Base-by-base conservation (phyloP, 2,888 invertebrate genomes). In the Aphelenchoides bicaudatus region DNA sequence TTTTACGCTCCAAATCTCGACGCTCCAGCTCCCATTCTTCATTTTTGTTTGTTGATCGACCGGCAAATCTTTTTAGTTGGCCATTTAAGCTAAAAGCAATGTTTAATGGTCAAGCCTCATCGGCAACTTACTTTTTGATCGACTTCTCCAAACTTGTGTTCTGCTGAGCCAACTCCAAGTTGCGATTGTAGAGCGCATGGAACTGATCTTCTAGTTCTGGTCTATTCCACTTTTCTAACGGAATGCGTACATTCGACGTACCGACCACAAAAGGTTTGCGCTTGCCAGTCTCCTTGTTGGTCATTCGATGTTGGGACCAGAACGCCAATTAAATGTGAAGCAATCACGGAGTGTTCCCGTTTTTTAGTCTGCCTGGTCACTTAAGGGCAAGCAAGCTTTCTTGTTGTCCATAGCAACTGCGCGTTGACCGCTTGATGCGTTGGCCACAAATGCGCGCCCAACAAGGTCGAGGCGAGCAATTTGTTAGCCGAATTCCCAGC, bases 211-310 rank as follows among this genome's bases (percentile, higher is more conserved):
- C 75, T n/a, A 75, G 58, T 51, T 75, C 71, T 30, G 67, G 62
- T 25, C 75, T 65, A 28, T 59, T 70, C 75, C 75, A 75, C 27
- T 59, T 70, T 54, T 75, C 75, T 16, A 75, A 67, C 13, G 75
- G 69, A 16, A 67, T 65, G 34, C 75, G 62, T 1, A 8, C 16
- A 30, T 39, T 34, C n/a, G 10, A 19, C 38, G 43, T 21, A 21
- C 43, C 43, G 43, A 43, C 43, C 10, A 43, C 43, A 25, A 43
- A 43, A 19, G 43, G 43, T 25, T 19, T 19, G 10, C 25, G 16
- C 25, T 21, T 8, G 8, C 25, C 25, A 25, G 16, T n/a, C 43
- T 19, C 43, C 21, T 25, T 43, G 43, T 43, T 43, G 43, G 43
- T 43, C 43, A 43, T 43, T 25, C n/a, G n/a, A n/a, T n/a, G n/a